Base-by-base conservation (phyloP, 1,140 invertebrate species). In the Papilio aristodemus region DNA sequence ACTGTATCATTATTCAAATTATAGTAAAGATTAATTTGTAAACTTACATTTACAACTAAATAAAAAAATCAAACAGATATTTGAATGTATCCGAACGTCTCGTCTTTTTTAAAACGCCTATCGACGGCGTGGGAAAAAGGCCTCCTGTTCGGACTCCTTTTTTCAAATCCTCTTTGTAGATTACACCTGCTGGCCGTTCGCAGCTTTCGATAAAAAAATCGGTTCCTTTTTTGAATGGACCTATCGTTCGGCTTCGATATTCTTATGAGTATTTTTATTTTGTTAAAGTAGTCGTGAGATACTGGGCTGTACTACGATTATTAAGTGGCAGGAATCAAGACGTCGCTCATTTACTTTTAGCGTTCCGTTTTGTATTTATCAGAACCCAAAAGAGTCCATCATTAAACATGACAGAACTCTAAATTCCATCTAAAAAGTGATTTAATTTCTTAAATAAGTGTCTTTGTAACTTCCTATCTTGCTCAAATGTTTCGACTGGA, bases 111-210 rank as follows among this genome's bases (percentile, higher is more conserved):
- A 80, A 81, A 84, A 79, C 80, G 75, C 81, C 77, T 73, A 79
- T 81, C 77, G 78, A 80, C 77, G 84, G 79, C 88, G 88, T 91
- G 88, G 88, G 88, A 91, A 91, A 86, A 88, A 86, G 81, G 87
- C 88, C 88, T 89, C 74, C 88, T 91, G 88, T 87, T 87, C 80
- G 74, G 79, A 78, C 75, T 80, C 80, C 80, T 87, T 88, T 85
- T 84, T 85, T 86, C 82, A 86, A 88, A 86, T 78, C 80, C 84
- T 86, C 78, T 85, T 89, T 87, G 85, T 87, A 78, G 80, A 86
- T 84, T 89, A 89, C 88, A 90, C 88, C 88, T 90, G 88, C 85
- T 86, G 84, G 83, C 80, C 84, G 80, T 87, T 83, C 84, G 88
- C 88, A 89, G 87, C 88, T 88, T 90, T 88, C 80, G 79, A 84